Base-by-base conservation (phyloP, 2,888 invertebrate species). In the Dicycla oo region DNA sequence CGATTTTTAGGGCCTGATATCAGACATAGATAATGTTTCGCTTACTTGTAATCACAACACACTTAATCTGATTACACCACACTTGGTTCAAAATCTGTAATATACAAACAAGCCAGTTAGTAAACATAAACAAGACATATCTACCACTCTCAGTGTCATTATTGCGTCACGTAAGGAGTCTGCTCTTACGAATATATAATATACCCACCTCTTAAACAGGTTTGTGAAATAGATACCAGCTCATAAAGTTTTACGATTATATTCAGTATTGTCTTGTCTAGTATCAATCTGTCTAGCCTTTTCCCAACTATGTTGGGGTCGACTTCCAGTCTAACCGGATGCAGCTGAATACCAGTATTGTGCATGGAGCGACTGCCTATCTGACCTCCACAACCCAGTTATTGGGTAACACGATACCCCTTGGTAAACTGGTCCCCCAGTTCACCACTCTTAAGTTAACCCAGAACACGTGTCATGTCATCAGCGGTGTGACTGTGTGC, bases 181-280 rank as follows among this genome's bases (percentile, higher is more conserved):
- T 30, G 49, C 38, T 54, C 63, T n/a, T n/a, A 34, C 64, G 20
- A 47, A 81, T n/a, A 75, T 57, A 82, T 57, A 63, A 75, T 57
- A 82, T 57, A 63, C 10, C 34, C 45, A 30, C 47, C 54, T 83
- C 53, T 57, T 30, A 61, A 81, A 81, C 84, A 47, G 81, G 84
- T 75, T 84, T 69, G 51, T 40, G 60, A 64, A 60, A 53, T 69
- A 47, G 81, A 80, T 69, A 69, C 13, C n/a, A 58, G 56, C 57
- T 47, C 76, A n/a, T 81, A 80, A 83, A 68, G 49, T 75, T 83
- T 84, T 53, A 81, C 62, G 60, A 84, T 68, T 53, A 62, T 69
- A 51, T 47, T 18, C 45, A 43, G 45, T 53, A 74, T 62, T 68
- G 75, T 74, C 54, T 53, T 38, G 54, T 58, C 49, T 60, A 43